Conservation (phyloP, 2,888 invertebrate genomes). For the Parnassius smintheus region DNA sequence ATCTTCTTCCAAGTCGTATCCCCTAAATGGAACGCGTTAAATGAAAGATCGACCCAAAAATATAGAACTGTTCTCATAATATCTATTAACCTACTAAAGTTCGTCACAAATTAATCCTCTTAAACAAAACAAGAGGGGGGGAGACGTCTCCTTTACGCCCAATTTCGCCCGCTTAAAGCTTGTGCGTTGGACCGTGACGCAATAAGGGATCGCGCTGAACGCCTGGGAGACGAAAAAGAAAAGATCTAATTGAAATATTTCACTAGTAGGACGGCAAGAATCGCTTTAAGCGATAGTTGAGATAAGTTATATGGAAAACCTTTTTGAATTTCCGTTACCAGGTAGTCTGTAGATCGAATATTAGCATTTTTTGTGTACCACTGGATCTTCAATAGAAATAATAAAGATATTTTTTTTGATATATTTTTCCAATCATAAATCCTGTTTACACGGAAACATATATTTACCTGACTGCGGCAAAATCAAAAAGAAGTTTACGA, state of each 20-base stretch:
- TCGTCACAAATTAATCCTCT: not conserved
- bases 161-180: conserved; percentile 20
- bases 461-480: too few relatives aligned
- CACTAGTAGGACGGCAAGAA: not conserved
- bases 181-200: conserved; percentile 9
- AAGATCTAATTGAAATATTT: conserved; percentile 35
- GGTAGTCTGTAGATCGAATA: not conserved
- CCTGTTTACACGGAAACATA: too few relatives aligned
- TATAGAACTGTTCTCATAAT: too few relatives aligned
- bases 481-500: too few relatives aligned
- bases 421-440: too few relatives aligned
- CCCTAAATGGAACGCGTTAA: too few relatives aligned
- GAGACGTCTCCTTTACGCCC: not conserved
- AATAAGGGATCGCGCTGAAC: conserved; percentile 30
- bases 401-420: not conserved
- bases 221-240: conserved; percentile 30
- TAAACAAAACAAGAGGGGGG: conserved; percentile 10
- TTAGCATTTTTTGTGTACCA: conserved; percentile 1
- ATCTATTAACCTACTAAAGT: too few relatives aligned
- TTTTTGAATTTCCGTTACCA: not conserved
- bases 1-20: too few relatives aligned
- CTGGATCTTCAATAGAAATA: too few relatives aligned
- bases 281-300: not conserved
- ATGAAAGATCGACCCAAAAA: too few relatives aligned
- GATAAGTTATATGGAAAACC: conserved; percentile 1